Conservation (phyloP, 2,113 vertebrate genomes). For the Cygnus buccinator region DNA sequence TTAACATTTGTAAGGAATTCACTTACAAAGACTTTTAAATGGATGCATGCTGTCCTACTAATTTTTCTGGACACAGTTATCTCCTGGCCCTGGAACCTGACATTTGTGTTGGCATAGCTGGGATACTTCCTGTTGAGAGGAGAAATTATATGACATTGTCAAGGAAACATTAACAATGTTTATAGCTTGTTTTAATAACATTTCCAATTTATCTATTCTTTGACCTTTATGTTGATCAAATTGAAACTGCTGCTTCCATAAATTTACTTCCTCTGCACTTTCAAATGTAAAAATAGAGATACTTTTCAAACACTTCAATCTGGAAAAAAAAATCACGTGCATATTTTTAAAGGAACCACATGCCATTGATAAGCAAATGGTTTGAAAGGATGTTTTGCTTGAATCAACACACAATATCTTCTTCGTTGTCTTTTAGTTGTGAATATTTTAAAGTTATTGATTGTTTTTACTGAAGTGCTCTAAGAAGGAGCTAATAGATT, state of each 20-base stretch:
- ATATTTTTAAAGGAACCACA: background rate
- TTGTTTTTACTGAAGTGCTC: background rate
- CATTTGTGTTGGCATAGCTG: background rate
- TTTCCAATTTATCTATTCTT: background rate
- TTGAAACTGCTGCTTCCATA: background rate
- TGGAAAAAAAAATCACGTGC: background rate
- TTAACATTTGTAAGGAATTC: background rate
- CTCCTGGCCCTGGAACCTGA: background rate
- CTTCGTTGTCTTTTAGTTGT: background rate
- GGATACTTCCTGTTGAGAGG: conserved; percentile 24
- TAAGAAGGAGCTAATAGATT: background rate
- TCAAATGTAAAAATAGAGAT: background rate
- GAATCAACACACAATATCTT: background rate
- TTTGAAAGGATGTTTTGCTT: background rate
- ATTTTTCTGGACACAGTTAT: background rate
- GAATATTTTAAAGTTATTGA: conserved; percentile 37
- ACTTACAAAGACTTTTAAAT: background rate
- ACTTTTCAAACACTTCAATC: background rate
- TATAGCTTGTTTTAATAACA: conserved; percentile 37
- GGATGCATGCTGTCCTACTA: background rate
- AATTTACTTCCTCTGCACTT: conserved; percentile 3
- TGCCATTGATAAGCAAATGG: background rate
- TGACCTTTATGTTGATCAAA: conserved; percentile 19
- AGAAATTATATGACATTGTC: conserved; percentile 28
- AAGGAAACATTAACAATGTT: conserved; percentile 50